These are phyloP conservation scores for Rotaria magnacalcarata DNA, from an alignment of 2,888 invertebrate genomes.

Conservation along the genomic window DNA sequence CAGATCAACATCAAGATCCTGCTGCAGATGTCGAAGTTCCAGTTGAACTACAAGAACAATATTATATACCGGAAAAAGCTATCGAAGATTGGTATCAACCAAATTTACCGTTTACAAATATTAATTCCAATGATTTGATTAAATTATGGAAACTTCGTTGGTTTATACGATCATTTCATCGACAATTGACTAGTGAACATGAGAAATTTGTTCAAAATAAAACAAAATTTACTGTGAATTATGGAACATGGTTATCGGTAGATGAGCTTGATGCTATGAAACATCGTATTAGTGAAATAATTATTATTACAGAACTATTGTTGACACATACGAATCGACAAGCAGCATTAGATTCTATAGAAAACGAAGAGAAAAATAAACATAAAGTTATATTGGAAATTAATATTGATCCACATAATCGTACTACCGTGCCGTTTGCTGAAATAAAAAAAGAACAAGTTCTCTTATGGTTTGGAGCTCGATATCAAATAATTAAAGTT, in stretches of 20 bases:
- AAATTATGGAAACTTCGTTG: constrained; percentile 4
- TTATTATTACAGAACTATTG: neutral
- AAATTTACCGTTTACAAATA: neutral
- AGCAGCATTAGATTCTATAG: neutral
- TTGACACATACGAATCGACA: neutral
- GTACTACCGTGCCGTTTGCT: neutral
- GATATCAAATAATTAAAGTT: neutral
- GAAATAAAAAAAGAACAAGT: constrained; percentile 13
- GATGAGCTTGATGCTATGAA: constrained; percentile 19
- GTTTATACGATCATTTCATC: neutral
- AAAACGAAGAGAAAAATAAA: neutral
- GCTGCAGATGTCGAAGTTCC: no score
- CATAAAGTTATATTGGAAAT: neutral
- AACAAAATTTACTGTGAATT: neutral
- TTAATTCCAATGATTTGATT: neutral
- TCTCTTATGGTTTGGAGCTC: neutral
- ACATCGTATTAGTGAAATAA: neutral
- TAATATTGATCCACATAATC: neutral
- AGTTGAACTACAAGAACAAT: neutral
- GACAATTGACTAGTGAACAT: neutral
- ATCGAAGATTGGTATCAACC: neutral
- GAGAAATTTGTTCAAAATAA: neutral
- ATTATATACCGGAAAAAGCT: neutral
- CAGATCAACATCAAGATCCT: neutral
- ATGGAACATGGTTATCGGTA: neutral